A percentile compares a stretch with the other conserved stretches of the same genome.
phyloP scores from a whole-genome alignment of 2,797 vertebrate species.

The Limnodromus scolopaceus region DNA sequence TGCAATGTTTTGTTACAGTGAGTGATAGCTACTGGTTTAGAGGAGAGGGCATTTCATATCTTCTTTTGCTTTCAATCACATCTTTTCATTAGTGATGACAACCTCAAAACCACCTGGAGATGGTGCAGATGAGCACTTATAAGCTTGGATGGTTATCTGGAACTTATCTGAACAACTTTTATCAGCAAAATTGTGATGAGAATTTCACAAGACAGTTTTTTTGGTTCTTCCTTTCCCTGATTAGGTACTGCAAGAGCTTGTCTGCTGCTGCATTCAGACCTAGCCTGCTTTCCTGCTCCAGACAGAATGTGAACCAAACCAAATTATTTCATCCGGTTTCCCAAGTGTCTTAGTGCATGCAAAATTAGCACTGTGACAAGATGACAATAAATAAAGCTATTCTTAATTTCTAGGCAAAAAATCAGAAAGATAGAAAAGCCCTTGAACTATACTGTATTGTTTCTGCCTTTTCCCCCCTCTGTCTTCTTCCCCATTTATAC shows the following conservation, averaged over 20 bases:
- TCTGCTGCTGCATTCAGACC: neutral
- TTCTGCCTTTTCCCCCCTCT: accelerated
- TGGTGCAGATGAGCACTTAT: slow-evolving; percentile 43
- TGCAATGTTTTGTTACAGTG: slow-evolving; percentile 14
- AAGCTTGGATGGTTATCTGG: slow-evolving; percentile 50
- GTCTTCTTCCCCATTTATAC: neutral
- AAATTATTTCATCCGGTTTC: neutral
- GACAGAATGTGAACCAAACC: neutral
- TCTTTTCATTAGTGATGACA: slow-evolving; percentile 57
- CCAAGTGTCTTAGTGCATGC: neutral
- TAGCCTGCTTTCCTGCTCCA: neutral
- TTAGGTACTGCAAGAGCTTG: neutral
- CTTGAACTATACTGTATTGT: neutral
- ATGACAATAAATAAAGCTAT: neutral
- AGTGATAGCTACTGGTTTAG: slow-evolving; percentile 21
- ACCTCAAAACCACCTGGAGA: slow-evolving; percentile 53
- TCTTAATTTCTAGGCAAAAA: neutral
- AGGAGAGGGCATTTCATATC: slow-evolving; percentile 31
- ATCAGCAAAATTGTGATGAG: slow-evolving; percentile 12
- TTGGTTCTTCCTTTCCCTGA: neutral
- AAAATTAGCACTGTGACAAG: neutral
- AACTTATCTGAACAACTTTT: slow-evolving; percentile 50
- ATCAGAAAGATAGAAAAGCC: neutral
- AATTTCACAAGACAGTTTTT: slow-evolving; percentile 26
- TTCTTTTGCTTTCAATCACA: slow-evolving; percentile 32